phyloP scores from a whole-genome alignment of 1,140 invertebrate genomes.

The Carposina sasakii region DNA sequence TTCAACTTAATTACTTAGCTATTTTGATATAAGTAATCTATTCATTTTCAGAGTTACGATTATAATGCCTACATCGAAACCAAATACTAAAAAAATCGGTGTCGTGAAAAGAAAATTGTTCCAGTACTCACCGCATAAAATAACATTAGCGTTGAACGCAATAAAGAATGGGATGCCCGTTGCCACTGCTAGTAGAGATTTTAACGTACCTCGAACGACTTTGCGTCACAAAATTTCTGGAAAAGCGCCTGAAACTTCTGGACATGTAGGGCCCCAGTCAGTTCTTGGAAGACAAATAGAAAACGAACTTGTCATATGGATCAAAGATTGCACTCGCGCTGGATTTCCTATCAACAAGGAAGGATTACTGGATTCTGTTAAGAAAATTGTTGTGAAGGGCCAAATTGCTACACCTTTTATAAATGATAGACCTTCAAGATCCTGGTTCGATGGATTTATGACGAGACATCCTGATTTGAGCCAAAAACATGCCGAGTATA shows the following conservation, averaged over 20 bases:
- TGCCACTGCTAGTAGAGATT: too few relatives aligned
- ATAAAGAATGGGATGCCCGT: too few relatives aligned
- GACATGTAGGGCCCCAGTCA: slow-evolving; percentile 15
- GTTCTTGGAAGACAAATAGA: slow-evolving; percentile 21
- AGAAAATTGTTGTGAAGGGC: slow-evolving; percentile 16
- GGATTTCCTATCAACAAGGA: slow-evolving; percentile 33
- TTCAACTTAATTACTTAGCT: too few relatives aligned
- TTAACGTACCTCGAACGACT: background rate
- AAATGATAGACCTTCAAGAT: slow-evolving; percentile 22
- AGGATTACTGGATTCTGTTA: slow-evolving; percentile 25
- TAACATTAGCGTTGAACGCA: too few relatives aligned
- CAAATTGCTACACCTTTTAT: slow-evolving; percentile 16
- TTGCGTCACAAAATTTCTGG: slow-evolving; percentile 5
- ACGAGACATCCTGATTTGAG: slow-evolving; percentile 21
- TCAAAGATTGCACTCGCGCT: slow-evolving; percentile 16
- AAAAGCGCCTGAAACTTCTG: slow-evolving; percentile 1
- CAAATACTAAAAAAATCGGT: too few relatives aligned
- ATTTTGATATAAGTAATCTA: too few relatives aligned
- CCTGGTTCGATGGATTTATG: slow-evolving; percentile 32
- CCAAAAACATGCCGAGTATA: slow-evolving; percentile 26
- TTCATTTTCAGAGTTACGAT: too few relatives aligned
- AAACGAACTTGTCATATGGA: slow-evolving; percentile 15
- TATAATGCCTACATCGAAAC: too few relatives aligned
- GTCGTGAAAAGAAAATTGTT: too few relatives aligned
- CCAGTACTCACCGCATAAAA: too few relatives aligned